Base-by-base conservation (phyloP, 1,140 invertebrate species). In the Anagrus nilaparvatae region DNA sequence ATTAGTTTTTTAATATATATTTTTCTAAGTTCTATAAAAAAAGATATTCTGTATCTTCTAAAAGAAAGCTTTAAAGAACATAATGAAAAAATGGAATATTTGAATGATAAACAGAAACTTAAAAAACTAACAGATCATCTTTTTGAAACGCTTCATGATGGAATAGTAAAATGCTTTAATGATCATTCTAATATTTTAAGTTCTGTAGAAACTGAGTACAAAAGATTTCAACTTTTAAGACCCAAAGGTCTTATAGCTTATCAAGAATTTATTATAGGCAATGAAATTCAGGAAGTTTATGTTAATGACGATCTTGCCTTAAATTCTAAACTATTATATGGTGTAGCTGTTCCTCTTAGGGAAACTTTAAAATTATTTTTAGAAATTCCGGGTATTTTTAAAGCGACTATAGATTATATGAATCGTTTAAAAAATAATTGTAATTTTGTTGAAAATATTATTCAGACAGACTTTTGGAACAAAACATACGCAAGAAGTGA, bases 311-410 rank as follows among this genome's bases (percentile, higher is more conserved):
- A 24, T 25, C 3, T 9, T 3, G 5, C 5, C 21, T 14, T 41
- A 18, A n/a, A 8, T 17, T 14, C 23, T 19, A 16, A 24, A 12
- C 7, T 4, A 10, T 17, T 41, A 13, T 33, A 20, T 25, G 40
- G 19, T 3, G 23, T 33, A 3, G 4, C 6, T 10, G 21, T 41
- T 25, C 31, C 30, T 16, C n/a, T 34, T 3, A 24, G 10, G 14
- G 5, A 25, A 20, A 33, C n/a, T 25, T 27, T 41, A 16, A 32
- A 33, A 41, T 5, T 13, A 7, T 41, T 41, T n/a, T 41, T 41
- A 33, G 30, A 41, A 41, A 41, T 41, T 24, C 40, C 40, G 3
- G 31, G 31, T 3, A 10, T 41, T 8, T 41, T 33, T 8, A 24
- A 17, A 21, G 4, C 14, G 16, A 33, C 33, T 8, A n/a, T 25